Percentiles rank a stretch among this genome's conserved stretches.
Evolutionary conservation across 2,113 vertebrate species (phyloP).

Genomic region (Sminthopsis crassicaudata): DNA sequence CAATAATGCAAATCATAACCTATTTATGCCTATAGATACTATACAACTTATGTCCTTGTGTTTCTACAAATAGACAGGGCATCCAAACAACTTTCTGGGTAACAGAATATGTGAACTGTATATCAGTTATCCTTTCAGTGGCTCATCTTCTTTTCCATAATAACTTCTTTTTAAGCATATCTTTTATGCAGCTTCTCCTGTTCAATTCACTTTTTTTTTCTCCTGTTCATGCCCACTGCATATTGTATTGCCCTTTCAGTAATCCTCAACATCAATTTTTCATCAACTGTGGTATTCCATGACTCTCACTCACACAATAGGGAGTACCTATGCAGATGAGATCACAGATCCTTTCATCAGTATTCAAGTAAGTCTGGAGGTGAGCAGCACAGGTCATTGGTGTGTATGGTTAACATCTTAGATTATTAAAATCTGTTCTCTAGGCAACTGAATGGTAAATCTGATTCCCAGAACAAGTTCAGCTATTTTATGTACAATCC

Average conservation of each 20-base stretch:
- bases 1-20: not conserved
- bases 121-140: not conserved
- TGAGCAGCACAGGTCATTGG: slow-evolving; percentile 51
- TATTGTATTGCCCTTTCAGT: not conserved
- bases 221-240: not conserved
- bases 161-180: not conserved
- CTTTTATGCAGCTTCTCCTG: not conserved
- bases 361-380: slow-evolving; percentile 2
- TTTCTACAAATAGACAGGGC: not conserved
- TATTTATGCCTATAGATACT: not conserved
- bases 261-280: not conserved
- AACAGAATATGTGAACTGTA: not conserved
- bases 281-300: not conserved
- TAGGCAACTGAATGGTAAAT: slow-evolving; percentile 19
- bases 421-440: slow-evolving; percentile 9
- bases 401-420: slow-evolving; percentile 22
- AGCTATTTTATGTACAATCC: not conserved
- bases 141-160: not conserved
- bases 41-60: not conserved
- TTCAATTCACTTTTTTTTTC: not conserved
- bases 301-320: not conserved
- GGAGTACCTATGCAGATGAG: not conserved
- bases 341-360: not conserved
- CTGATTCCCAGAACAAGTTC: slow-evolving; percentile 4
- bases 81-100: not conserved